These are phyloP conservation scores for Acropora yongei DNA, from an alignment of 64 coral and sea anemone species.

Conservation along the genomic window DNA sequence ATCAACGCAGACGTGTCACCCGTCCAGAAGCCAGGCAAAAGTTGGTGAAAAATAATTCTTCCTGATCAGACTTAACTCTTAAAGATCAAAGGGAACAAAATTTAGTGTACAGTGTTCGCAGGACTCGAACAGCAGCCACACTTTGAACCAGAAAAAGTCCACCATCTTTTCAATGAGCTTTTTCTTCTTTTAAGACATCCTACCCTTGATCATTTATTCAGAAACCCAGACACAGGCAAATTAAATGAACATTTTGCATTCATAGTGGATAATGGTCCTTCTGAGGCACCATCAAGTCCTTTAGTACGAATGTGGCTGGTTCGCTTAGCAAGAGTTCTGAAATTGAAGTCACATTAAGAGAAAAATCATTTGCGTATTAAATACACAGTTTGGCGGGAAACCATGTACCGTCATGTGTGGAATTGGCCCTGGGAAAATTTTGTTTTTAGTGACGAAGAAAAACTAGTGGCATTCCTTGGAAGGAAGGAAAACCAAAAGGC, in stretches of 20 bases:
- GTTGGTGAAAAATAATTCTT: too few species aligned
- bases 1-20: too few species aligned
- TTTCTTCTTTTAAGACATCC: slow-evolving; percentile 63
- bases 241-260: slow-evolving; percentile 75
- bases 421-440: slow-evolving; percentile 25
- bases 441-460: slow-evolving; percentile 41
- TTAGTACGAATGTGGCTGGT: slow-evolving; percentile 63
- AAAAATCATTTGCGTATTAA: slow-evolving; percentile 27
- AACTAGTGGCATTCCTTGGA: slow-evolving; percentile 42
- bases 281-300: slow-evolving; percentile 59
- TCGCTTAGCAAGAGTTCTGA: slow-evolving; percentile 20
- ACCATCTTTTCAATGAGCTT: slow-evolving; percentile 64
- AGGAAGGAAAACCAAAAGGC: slow-evolving; percentile 52
- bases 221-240: slow-evolving; percentile 44
- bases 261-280: slow-evolving; percentile 70
- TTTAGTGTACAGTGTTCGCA: slow-evolving; percentile 6
- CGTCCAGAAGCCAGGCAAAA: too few species aligned
- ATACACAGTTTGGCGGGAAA: slow-evolving; percentile 44
- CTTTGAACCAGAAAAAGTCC: slow-evolving; percentile 57
- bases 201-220: slow-evolving; percentile 40
- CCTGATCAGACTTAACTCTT: slow-evolving; percentile 12
- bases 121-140: slow-evolving; percentile 49
- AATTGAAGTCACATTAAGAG: slow-evolving; percentile 38
- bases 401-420: slow-evolving; percentile 38
- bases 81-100: not conserved